Evolutionary conservation across 2,888 invertebrate species (phyloP), one percentile per base, ranked within the genome.

Genomic region (Shargacucullia verbasci): DNA sequence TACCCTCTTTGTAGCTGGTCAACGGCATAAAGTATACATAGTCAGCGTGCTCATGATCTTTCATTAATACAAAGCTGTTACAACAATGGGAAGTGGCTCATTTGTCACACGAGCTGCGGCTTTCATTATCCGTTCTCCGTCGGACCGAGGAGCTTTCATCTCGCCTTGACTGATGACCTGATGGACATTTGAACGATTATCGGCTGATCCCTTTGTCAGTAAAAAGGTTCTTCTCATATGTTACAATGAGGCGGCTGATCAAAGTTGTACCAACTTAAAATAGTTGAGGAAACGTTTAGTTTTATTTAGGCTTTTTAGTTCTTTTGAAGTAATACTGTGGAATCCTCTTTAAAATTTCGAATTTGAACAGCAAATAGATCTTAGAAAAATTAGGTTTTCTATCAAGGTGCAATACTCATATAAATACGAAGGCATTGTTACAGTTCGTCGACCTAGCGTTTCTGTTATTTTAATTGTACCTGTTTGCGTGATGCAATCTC

Each of bases 91-190:
- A 70, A 66, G 63, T 70, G 64, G 39, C 79, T 85, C 88, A 89
- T 91, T 89, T 89, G 91, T 90, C 90, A 89, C 83, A 71, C 66
- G 64, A 45, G 59, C 59, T 73, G 66, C 57, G 73, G 41, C 74
- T 78, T 83, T 80, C 79, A 75, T 78, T 74, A 73, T 64, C 74
- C 62, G 59, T 68, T 63, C 64, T 61, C 60, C 80, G 85, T 80
- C 68, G 73, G 69, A 72, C 82, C 84, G 52, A 31, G 29, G 29
- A 52, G 65, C 73, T 89, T 90, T 91, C 89, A 90, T 91, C 86
- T 87, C 79, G 69, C 50, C 78, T 72, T 92, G 92, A 92, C 85
- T 91, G 91, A 92, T 92, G 91, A 88, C 86, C 87, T 83, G 87
- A 87, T 83, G 89, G 89, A 88, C 90, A 85, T 79, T 81, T 78